Evolutionary conservation across 2,888 invertebrate species (phyloP), one percentile per base, ranked within the genome.

Genomic region (Osmoderma eremita): DNA sequence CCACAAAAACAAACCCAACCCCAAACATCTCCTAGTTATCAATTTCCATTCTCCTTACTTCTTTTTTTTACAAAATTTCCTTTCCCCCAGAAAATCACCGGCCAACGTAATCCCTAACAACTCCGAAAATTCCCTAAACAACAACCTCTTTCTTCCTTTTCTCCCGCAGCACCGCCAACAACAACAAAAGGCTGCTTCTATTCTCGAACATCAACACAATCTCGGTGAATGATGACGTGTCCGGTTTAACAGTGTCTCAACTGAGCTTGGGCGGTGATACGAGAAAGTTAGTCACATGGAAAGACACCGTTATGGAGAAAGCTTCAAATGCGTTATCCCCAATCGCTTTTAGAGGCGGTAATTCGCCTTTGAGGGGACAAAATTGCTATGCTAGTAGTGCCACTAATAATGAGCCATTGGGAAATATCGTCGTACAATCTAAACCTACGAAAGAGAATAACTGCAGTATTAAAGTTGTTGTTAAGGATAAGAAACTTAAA

Each of bases 171-270:
- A 30, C 24, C 24, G 24, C 6, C 48, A 71, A 71, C 20, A 70
- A 71, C 20, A 70, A 66, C 53, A 76, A 74, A 72, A 66, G 56
- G 30, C 36, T 62, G 61, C 68, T 72, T 53, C 69, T 71, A 22
- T 75, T 70, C 50, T 73, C 77, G 10, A 83, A 80, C 76, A 54
- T 83, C n/a, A 84, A 83, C 71, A 76, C 79, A 39, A 66, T 77
- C 1, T 70, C 76, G 15, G 77, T 84, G 1, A 84, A 84, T 68
- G 71, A 74, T 12, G 71, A 76, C 2, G 69, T 77, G 1, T 67
- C 75, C 18, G 80, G 78, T 24, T 72, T 84, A 65, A 80, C 75
- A 0, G 82, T 83, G 2, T 77, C 78, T 10, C 76, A 75, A 1
- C 53, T 79, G 24, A 71, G 62, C 20, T 45, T 49, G 8, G 58